Conservation (phyloP, 2,888 invertebrate genomes). For the Lycaena phlaeas region DNA sequence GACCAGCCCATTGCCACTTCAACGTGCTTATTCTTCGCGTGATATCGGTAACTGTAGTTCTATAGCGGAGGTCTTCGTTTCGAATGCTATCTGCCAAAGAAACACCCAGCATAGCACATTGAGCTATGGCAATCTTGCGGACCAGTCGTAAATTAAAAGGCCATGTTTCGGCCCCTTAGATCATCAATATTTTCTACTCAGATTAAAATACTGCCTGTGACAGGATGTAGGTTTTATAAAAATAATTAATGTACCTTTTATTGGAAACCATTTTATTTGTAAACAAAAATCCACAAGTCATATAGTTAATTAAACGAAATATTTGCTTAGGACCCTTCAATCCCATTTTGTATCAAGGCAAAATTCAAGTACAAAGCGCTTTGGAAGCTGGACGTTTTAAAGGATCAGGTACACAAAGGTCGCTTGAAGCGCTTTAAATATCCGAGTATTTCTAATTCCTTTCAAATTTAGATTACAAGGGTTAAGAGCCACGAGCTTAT, state of each 20-base stretch:
- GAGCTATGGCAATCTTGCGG: too few species aligned
- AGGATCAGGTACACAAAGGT: slow-evolving; percentile 2
- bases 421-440: background rate
- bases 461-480: slow-evolving; percentile 5
- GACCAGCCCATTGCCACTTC: too few species aligned
- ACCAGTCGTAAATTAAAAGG: too few species aligned
- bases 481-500: background rate
- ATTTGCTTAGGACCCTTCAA: slow-evolving; percentile 1
- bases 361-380: background rate
- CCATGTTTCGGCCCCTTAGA: too few species aligned
- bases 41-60: too few species aligned
- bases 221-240: too few species aligned
- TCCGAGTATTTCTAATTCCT: background rate
- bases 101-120: too few species aligned
- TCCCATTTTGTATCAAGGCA: background rate
- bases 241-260: background rate
- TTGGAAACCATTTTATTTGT: background rate
- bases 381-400: background rate
- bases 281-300: background rate
- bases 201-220: too few species aligned
- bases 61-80: too few species aligned
- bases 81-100: too few species aligned
- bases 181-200: too few species aligned
- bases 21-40: too few species aligned
- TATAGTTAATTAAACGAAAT: slow-evolving; percentile 4